phyloP scores from a whole-genome alignment of 2,113 vertebrate species.

The Proterorhinus semilunaris region DNA sequence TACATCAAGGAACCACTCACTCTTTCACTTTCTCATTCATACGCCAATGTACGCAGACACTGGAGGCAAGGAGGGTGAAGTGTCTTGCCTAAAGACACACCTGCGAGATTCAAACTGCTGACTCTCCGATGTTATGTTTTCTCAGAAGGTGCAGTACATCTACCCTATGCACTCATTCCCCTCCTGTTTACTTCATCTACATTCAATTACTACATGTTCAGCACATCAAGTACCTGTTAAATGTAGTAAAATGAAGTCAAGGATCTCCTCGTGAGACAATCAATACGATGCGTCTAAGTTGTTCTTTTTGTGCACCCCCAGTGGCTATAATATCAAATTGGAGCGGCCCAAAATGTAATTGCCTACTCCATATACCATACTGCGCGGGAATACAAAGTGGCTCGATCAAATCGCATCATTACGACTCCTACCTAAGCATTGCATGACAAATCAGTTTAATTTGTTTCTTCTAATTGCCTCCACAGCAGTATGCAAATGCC shows the following conservation, averaged over 20 bases:
- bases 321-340: constrained; percentile 25
- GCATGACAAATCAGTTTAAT: constrained; percentile 48
- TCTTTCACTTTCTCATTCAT: too few relatives aligned
- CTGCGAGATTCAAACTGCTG: too few relatives aligned
- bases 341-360: constrained; percentile 20
- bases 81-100: too few relatives aligned
- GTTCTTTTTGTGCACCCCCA: constrained; percentile 3
- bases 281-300: constrained; percentile 5
- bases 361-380: constrained; percentile 17
- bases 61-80: too few relatives aligned
- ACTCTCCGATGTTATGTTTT: too few relatives aligned
- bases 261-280: constrained; percentile 5
- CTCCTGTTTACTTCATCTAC: constrained; percentile 23
- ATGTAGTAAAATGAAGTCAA: constrained; percentile 17
- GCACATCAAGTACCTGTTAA: constrained; percentile 18
- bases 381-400: constrained; percentile 13
- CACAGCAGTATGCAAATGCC: constrained; percentile 38
- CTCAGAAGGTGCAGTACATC: constrained; percentile 25
- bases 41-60: too few relatives aligned
- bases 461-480: constrained; percentile 41
- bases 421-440: constrained; percentile 23
- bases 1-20: too few relatives aligned
- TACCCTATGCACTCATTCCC: constrained; percentile 35
- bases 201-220: not conserved
- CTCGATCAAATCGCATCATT: constrained; percentile 34